Percentiles rank a stretch among this genome's conserved stretches.
Conservation (phyloP, 2,888 invertebrate genomes). For the Lamellibrachia columna region DNA sequence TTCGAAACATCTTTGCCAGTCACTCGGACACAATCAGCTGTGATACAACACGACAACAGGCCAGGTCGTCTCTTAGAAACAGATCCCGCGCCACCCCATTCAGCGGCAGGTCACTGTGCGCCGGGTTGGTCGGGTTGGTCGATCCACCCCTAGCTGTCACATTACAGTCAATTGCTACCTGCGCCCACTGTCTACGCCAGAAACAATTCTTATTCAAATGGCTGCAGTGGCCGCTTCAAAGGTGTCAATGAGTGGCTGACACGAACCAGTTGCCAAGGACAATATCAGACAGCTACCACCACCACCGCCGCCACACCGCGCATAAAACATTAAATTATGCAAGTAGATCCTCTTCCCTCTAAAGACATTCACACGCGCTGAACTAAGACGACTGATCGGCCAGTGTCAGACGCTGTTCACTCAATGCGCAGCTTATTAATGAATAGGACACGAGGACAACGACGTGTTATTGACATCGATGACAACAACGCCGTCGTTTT, state of each 20-base stretch:
- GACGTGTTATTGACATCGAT: slow-evolving; percentile 3
- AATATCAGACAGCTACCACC: not conserved
- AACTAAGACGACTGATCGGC: slow-evolving; percentile 12
- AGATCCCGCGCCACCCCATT: not conserved
- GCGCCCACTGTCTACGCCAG: not conserved
- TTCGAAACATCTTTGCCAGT: not conserved
- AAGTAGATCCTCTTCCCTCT: slow-evolving; percentile 16
- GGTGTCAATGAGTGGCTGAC: slow-evolving; percentile 12
- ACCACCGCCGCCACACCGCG: not conserved
- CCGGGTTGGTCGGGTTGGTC: not conserved
- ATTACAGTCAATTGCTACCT: not conserved
- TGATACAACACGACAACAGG: not conserved
- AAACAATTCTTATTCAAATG: slow-evolving; percentile 12
- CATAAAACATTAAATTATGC: slow-evolving; percentile 16
- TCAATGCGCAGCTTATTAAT: not conserved
- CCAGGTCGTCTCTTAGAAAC: not conserved
- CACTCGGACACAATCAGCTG: not conserved
- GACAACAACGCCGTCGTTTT: not conserved
- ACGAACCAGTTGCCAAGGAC: slow-evolving; percentile 16
- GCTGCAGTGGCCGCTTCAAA: slow-evolving; percentile 6
- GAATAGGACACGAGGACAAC: not conserved
- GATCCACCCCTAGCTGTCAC: not conserved
- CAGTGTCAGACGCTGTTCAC: slow-evolving; percentile 4
- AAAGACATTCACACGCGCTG: slow-evolving; percentile 12
- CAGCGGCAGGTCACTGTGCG: not conserved